A percentile compares a stretch with the other conserved stretches of the same genome.
Conservation (phyloP, 2,797 vertebrate genomes). For the Tragopan temminckii region DNA sequence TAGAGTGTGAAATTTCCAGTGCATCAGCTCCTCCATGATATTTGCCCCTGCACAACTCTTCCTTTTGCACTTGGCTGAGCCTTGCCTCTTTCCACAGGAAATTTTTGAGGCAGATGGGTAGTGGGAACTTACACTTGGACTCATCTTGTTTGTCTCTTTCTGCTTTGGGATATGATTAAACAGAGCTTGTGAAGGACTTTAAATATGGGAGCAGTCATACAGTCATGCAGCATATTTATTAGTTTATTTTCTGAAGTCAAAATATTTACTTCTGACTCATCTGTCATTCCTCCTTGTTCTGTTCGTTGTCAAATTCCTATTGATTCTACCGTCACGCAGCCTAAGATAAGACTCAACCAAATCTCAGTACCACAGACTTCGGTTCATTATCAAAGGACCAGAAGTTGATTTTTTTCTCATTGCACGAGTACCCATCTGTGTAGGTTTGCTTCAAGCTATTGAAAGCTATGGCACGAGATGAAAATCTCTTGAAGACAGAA, state of each 20-base stretch:
- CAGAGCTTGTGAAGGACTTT: background rate
- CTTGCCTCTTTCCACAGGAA: background rate
- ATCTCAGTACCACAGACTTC: background rate
- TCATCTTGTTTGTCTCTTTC: background rate
- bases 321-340: background rate
- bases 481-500: background rate
- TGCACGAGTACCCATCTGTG: background rate
- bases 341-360: background rate
- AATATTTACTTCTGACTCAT: background rate
- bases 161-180: background rate
- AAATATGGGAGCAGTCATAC: background rate
- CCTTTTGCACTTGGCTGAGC: background rate
- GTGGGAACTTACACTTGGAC: background rate
- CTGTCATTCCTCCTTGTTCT: background rate
- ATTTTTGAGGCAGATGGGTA: background rate
- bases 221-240: constrained; percentile 21
- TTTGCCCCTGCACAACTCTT: background rate
- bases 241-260: background rate
- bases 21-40: background rate
- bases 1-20: background rate
- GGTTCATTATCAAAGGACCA: background rate
- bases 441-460: background rate
- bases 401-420: background rate
- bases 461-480: background rate
- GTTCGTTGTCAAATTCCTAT: background rate